Percentiles rank a stretch among this genome's conserved stretches.
These are phyloP conservation scores for Lymantria dispar DNA, from an alignment of 2,888 invertebrate species.

Conservation along the genomic window DNA sequence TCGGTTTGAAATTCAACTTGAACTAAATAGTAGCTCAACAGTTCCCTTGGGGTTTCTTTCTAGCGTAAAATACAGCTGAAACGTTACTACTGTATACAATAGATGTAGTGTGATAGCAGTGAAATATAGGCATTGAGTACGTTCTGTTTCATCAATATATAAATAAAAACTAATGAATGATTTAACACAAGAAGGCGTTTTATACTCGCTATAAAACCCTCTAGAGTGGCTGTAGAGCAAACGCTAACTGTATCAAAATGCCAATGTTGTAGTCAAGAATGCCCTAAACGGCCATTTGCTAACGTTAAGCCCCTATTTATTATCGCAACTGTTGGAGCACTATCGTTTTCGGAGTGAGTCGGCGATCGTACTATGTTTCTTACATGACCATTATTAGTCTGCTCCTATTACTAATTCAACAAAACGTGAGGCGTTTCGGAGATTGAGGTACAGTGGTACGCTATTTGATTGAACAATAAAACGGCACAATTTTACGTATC, in stretches of 20 bases:
- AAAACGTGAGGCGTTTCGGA: slow-evolving; percentile 48
- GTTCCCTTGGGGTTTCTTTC: neutral
- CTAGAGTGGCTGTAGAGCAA: slow-evolving; percentile 64
- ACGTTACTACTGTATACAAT: neutral
- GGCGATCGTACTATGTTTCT: slow-evolving; percentile 63
- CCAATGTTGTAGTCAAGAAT: slow-evolving; percentile 71
- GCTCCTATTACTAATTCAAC: slow-evolving; percentile 74
- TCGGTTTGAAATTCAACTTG: neutral
- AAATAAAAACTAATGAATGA: slow-evolving; percentile 43
- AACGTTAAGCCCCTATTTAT: slow-evolving; percentile 70
- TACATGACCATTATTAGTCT: slow-evolving; percentile 59
- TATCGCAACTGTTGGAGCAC: slow-evolving; percentile 73
- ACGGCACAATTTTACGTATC: too few relatives aligned
- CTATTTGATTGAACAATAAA: too few relatives aligned
- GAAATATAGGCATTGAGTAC: too few relatives aligned
- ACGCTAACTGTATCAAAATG: slow-evolving; percentile 74
- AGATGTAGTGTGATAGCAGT: neutral
- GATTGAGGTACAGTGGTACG: too few relatives aligned
- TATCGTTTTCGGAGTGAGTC: slow-evolving; percentile 65
- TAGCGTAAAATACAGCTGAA: neutral
- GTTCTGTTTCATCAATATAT: slow-evolving; percentile 1
- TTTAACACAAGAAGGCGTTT: slow-evolving; percentile 54
- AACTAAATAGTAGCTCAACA: neutral
- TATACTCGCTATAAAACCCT: slow-evolving; percentile 59
- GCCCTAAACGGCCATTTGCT: slow-evolving; percentile 73